A percentile compares a stretch with the other conserved stretches of the same genome.
Conservation (phyloP, 2,888 invertebrate genomes). For the Erebia ligea region DNA sequence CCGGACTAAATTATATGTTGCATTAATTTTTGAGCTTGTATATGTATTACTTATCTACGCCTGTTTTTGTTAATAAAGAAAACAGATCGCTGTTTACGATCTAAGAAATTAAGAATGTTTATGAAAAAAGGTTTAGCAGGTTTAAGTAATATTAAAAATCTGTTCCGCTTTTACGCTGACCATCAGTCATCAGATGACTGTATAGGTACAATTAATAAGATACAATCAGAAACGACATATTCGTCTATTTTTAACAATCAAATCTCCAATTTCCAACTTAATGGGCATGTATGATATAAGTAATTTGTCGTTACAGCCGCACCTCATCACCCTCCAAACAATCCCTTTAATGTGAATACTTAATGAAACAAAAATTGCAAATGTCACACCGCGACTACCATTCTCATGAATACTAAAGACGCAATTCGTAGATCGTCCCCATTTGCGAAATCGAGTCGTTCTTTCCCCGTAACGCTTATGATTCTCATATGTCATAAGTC, state of each 20-base stretch:
- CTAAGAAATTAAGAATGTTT: too few relatives aligned
- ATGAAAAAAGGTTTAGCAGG: too few relatives aligned
- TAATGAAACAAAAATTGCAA: conserved; percentile 82
- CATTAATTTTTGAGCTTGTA: conserved; percentile 5
- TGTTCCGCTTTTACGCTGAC: too few relatives aligned
- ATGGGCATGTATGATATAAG: background rate
- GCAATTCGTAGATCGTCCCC: conserved; percentile 75
- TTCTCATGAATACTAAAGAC: conserved; percentile 81
- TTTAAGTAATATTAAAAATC: too few relatives aligned
- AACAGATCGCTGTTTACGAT: too few relatives aligned
- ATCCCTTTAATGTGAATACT: conserved; percentile 77
- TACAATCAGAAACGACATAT: background rate
- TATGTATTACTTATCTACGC: too few relatives aligned
- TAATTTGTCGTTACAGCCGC: background rate
- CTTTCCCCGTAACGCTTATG: conserved; percentile 63
- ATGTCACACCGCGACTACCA: conserved; percentile 73
- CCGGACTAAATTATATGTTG: conserved; percentile 12
- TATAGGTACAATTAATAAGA: background rate
- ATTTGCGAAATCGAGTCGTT: conserved; percentile 71
- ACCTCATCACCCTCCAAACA: conserved; percentile 49
- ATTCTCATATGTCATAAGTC: conserved; percentile 66
- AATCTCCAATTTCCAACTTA: background rate
- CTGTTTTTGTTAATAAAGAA: too few relatives aligned
- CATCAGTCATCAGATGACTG: too few relatives aligned
- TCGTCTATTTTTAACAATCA: background rate